Percentiles rank a stretch among this genome's conserved stretches.
phyloP scores from a whole-genome alignment of 2,888 invertebrate species.

The Theretra japonica region DNA sequence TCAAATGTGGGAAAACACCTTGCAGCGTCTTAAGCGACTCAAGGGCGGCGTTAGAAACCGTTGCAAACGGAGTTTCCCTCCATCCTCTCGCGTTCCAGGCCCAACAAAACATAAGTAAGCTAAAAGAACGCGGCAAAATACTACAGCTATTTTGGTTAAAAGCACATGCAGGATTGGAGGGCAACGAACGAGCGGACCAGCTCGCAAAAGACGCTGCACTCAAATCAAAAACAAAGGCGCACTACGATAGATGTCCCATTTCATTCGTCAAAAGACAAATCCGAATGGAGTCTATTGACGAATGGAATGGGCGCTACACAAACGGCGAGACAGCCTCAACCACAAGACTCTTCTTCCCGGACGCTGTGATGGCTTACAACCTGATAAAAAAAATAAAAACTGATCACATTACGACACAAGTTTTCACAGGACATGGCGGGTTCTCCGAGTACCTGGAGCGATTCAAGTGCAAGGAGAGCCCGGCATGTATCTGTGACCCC shows the following conservation, averaged over 20 bases:
- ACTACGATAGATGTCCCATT: slow-evolving; percentile 21
- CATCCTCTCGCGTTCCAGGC: not conserved
- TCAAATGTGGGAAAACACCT: not conserved
- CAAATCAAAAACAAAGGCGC: not conserved
- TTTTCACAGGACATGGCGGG: slow-evolving; percentile 36
- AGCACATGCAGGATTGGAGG: slow-evolving; percentile 34
- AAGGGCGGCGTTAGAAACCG: slow-evolving; percentile 29
- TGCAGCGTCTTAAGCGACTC: slow-evolving; percentile 35
- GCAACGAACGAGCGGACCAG: slow-evolving; percentile 35
- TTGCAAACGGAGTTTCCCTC: not conserved
- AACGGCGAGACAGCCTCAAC: slow-evolving; percentile 15
- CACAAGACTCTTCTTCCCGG: slow-evolving; percentile 37
- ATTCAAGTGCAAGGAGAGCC: slow-evolving; percentile 35
- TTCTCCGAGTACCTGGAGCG: slow-evolving; percentile 35
- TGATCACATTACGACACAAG: not conserved
- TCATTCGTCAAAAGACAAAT: slow-evolving; percentile 23
- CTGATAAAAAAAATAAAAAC: not conserved
- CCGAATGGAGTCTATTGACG: slow-evolving; percentile 14
- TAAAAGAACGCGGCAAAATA: not conserved
- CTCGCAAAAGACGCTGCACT: slow-evolving; percentile 32
- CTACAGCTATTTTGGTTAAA: slow-evolving; percentile 33
- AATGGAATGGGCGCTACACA: slow-evolving; percentile 32
- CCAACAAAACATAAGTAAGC: not conserved
- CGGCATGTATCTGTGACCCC: slow-evolving; percentile 37
- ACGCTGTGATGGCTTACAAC: not conserved